A percentile compares a stretch with the other conserved stretches of the same genome.
Evolutionary conservation across 2,797 vertebrate species (phyloP).

Genomic region (Poliocrania exsul): DNA sequence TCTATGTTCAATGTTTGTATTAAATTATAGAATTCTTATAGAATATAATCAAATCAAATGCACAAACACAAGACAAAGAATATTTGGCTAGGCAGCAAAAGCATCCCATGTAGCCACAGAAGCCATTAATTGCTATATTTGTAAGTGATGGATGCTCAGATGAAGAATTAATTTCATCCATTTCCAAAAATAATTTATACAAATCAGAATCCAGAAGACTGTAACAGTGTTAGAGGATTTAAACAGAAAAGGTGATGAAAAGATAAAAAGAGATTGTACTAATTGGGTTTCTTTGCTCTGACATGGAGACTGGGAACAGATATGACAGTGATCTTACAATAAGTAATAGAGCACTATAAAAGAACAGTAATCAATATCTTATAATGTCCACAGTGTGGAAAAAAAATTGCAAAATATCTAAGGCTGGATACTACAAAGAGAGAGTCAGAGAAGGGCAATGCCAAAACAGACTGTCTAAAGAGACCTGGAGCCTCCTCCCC

Average conservation of each 20-base stretch:
- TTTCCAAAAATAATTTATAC: not conserved
- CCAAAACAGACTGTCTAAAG: not conserved
- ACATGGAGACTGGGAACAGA: not conserved
- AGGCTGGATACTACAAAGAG: not conserved
- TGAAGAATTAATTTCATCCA: not conserved
- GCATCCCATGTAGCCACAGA: not conserved
- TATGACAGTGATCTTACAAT: not conserved
- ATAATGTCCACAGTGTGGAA: not conserved
- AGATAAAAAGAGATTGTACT: not conserved
- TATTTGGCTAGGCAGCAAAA: not conserved
- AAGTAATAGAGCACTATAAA: not conserved
- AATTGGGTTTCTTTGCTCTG: not conserved
- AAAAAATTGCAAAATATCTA: not conserved
- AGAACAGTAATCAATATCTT: not conserved
- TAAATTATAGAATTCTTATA: not conserved
- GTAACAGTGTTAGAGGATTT: not conserved
- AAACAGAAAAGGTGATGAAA: not conserved
- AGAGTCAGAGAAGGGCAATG: not conserved
- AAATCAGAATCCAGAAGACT: not conserved
- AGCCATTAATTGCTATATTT: not conserved
- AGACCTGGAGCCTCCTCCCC: conserved; percentile 10
- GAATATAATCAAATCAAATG: not conserved
- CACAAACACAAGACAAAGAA: not conserved
- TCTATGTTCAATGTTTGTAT: not conserved
- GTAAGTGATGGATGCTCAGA: not conserved